These are phyloP conservation scores for Falcunculus frontatus DNA, from an alignment of 2,113 vertebrate genomes.

Conservation along the genomic window DNA sequence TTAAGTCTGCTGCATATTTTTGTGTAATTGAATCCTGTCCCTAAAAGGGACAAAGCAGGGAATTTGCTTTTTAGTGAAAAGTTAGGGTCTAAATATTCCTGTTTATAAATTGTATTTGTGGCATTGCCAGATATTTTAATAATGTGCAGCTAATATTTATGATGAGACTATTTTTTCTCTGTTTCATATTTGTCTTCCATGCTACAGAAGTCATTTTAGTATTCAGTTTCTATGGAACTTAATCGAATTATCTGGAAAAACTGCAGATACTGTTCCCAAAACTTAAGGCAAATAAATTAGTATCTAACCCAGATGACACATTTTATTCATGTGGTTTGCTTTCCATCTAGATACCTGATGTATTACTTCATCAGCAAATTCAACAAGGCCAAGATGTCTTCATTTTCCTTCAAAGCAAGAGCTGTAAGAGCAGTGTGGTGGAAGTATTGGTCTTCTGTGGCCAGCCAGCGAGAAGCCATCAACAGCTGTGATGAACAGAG, in stretches of 20 bases:
- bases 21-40: constrained; percentile 67
- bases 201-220: constrained; percentile 5
- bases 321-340: constrained; percentile 21
- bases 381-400: constrained; percentile 74
- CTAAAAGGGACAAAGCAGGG: constrained; percentile 24
- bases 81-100: constrained; percentile 39
- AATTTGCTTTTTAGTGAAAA: constrained; percentile 53
- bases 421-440: not conserved
- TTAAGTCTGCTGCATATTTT: constrained; percentile 50
- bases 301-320: not conserved
- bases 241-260: not conserved
- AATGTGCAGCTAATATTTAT: not conserved
- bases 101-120: not conserved
- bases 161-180: constrained; percentile 6
- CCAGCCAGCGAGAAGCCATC: constrained; percentile 46
- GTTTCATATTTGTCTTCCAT: constrained; percentile 3
- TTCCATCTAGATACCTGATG: constrained; percentile 68
- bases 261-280: constrained; percentile 6
- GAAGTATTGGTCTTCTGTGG: constrained; percentile 23
- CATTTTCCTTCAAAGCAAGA: constrained; percentile 70
- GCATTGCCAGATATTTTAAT: not conserved
- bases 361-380: constrained; percentile 65
- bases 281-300: not conserved
- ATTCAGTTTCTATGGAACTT: constrained; percentile 12
- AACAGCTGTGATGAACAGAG: constrained; percentile 54